phyloP scores from a whole-genome alignment of 2,888 invertebrate species.

The Autographa pulchrina region DNA sequence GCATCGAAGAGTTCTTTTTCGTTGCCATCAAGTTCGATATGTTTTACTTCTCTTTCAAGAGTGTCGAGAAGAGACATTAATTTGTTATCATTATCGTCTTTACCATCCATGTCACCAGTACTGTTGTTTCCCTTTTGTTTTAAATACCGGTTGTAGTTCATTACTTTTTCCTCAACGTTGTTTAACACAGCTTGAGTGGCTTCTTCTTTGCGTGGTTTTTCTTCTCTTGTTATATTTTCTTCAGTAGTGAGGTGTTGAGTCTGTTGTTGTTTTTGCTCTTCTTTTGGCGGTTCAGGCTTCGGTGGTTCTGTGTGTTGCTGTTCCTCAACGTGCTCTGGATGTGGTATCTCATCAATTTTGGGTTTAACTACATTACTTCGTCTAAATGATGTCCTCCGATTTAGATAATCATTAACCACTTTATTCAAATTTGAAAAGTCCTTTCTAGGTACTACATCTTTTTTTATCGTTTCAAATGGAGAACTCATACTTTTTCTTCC shows the following conservation, averaged over 20 bases:
- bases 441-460: constrained; percentile 71
- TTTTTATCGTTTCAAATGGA: constrained; percentile 44
- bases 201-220: constrained; percentile 17
- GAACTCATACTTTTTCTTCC: constrained; percentile 26
- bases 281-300: constrained; percentile 9
- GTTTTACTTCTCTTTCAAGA: constrained; percentile 76
- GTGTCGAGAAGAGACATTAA: constrained; percentile 73
- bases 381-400: constrained; percentile 35
- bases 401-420: constrained; percentile 69
- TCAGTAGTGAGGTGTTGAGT: background rate
- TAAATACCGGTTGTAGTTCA: constrained; percentile 57
- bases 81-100: constrained; percentile 69
- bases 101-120: constrained; percentile 37
- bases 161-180: constrained; percentile 61
- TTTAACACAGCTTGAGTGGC: constrained; percentile 55
- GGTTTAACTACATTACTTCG: background rate
- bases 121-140: constrained; percentile 34
- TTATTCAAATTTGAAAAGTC: constrained; percentile 70
- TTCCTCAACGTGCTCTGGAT: background rate
- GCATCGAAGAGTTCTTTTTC: constrained; percentile 76
- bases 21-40: constrained; percentile 67
- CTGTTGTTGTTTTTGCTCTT: background rate
- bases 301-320: constrained; percentile 5
- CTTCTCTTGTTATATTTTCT: background rate
- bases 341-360: background rate